Conservation (phyloP, 1,140 invertebrate species). For the Chironomus tepperi region DNA sequence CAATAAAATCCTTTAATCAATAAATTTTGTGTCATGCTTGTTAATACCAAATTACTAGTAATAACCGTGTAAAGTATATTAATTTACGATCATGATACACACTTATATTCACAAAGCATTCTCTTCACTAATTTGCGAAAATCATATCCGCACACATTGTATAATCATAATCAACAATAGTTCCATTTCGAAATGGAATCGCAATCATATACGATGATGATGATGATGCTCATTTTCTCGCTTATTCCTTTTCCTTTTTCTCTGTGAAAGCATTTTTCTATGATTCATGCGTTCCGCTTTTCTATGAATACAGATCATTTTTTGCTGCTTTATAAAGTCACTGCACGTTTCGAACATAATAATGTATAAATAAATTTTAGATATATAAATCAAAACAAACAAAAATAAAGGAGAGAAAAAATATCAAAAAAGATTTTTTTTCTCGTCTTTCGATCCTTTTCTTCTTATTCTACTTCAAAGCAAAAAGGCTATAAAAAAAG, state of each 20-base stretch:
- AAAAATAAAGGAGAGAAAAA: neutral
- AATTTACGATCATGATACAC: too few relatives aligned
- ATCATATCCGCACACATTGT: too few relatives aligned
- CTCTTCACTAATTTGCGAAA: too few relatives aligned
- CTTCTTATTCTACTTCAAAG: neutral
- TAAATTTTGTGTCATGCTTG: too few relatives aligned
- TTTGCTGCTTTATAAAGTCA: conserved; percentile 1
- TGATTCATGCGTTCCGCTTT: neutral
- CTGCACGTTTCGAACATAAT: neutral
- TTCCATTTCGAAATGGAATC: too few relatives aligned
- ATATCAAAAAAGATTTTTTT: neutral
- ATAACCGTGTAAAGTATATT: too few relatives aligned
- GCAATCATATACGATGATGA: neutral
- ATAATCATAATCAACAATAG: too few relatives aligned
- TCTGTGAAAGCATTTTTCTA: neutral
- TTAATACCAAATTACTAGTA: too few relatives aligned
- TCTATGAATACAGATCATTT: neutral
- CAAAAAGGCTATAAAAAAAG: neutral
- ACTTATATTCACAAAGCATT: too few relatives aligned
- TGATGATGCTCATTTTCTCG: neutral
- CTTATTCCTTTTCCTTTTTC: neutral
- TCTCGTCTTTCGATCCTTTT: too few relatives aligned
- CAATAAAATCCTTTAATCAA: too few relatives aligned
- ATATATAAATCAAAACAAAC: conserved; percentile 10
- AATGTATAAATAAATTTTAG: neutral